Conservation (phyloP, 30 jellyfish, hydroid and myxozoan species). For the Rhopilema esculentum region DNA sequence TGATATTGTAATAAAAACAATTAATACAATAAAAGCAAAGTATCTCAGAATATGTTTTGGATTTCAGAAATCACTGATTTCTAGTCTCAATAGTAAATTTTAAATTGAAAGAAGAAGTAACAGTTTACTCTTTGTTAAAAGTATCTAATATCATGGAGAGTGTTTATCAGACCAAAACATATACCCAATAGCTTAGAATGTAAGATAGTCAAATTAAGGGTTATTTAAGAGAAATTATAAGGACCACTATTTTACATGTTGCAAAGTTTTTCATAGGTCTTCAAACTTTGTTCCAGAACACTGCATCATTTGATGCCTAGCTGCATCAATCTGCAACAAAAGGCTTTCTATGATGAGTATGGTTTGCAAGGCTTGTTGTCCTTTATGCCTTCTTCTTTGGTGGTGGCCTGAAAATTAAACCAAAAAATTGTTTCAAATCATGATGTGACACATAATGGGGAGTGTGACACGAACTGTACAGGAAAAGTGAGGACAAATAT, state of each 20-base stretch:
- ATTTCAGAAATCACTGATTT: no score
- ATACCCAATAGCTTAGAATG: no score
- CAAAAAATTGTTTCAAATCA: no score
- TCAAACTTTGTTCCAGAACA: neutral
- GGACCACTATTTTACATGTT: neutral
- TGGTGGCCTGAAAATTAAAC: slow-evolving; percentile 50
- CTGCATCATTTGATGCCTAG: neutral
- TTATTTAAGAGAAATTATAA: neutral
- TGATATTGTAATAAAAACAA: neutral
- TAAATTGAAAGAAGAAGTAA: no score
- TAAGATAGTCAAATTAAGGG: neutral
- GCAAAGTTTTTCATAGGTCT: neutral
- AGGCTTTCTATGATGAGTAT: no score
- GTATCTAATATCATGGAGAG: no score
- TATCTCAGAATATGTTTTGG: neutral
- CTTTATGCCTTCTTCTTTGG: slow-evolving; percentile 61
- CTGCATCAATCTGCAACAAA: neutral
- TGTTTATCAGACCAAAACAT: no score
- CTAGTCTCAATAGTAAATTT: no score
- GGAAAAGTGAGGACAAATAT: no score
- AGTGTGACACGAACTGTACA: no score
- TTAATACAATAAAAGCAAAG: neutral
- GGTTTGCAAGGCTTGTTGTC: neutral
- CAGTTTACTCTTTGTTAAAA: no score
- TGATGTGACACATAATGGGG: no score